Evolutionary conservation across 2,888 invertebrate species (phyloP).

Genomic region (Micoletzkya japonica): DNA sequence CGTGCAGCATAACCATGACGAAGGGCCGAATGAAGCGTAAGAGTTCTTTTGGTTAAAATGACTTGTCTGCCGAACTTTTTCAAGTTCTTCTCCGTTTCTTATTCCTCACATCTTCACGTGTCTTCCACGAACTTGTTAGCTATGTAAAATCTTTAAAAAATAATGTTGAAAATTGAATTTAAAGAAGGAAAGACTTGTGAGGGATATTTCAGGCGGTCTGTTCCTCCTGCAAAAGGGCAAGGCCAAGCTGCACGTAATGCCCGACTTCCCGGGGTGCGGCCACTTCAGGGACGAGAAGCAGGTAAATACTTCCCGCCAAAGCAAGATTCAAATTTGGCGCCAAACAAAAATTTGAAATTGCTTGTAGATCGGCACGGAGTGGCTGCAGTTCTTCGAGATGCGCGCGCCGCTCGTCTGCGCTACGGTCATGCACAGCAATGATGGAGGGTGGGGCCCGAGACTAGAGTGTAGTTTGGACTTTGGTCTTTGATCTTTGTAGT

Average conservation of each 20-base stretch:
- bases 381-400: conserved; percentile 90
- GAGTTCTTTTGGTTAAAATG: too few species aligned
- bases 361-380: conserved; percentile 72
- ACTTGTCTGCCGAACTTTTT: too few species aligned
- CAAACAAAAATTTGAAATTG: background rate
- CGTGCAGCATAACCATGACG: too few species aligned
- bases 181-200: too few species aligned
- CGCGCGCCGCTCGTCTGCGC: conserved; percentile 84
- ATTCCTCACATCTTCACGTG: too few species aligned
- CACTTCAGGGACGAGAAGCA: conserved; percentile 77
- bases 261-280: conserved; percentile 78
- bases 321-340: background rate
- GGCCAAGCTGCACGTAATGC: conserved; percentile 92
- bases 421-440: conserved; percentile 83
- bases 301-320: conserved; percentile 46
- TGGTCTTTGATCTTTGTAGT: conserved; percentile 63
- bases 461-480: conserved; percentile 9
- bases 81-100: too few species aligned
- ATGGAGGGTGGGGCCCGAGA: conserved; percentile 69
- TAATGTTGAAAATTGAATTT: background rate
- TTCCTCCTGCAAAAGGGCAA: conserved; percentile 82
- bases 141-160: background rate
- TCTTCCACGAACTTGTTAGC: too few species aligned
- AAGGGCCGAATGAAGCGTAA: too few species aligned
- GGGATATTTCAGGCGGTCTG: conserved; percentile 78